Base-by-base conservation (phyloP, 2,888 invertebrate species). In the Branchellion lobata region DNA sequence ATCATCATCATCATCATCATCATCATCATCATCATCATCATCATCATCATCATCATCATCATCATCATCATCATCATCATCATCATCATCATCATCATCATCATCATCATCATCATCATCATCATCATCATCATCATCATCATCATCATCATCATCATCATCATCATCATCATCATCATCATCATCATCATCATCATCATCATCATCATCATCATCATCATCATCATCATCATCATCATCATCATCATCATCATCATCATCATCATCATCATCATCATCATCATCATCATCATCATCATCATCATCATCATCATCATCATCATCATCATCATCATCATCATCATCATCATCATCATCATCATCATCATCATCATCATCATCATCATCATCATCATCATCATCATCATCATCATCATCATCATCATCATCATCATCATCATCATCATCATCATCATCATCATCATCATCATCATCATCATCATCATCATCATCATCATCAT, bases 381-480 rank as follows among this genome's bases (percentile, higher is more conserved):
- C 61, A 57, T 76, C 61, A 76, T 33, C 76, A 76, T 61, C 76
- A 76, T 31, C 76, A 61, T 29, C 82, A 81, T 92, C 92, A 90
- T 92, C 76, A 76, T 53, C 76, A 76, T 57, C 61, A 57, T 76
- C 61, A 76, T 33, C 76, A 76, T 61, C 76, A 76, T 31, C 76
- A 61, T 29, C 82, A 81, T 92, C 92, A 90, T 92, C 76, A 76
- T 53, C 76, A 76, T 57, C 61, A 57, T 76, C 61, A 76, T 33
- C 76, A 76, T 61, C 76, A 76, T 31, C 76, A 61, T 29, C 82
- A 81, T 92, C 92, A 90, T 92, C 76, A 76, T 53, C 76, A 76
- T 57, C 61, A 57, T 76, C 61, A 76, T 33, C 76, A 76, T 61
- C 76, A 76, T 31, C 76, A 61, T 29, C 82, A 81, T 92, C 92